A percentile compares a stretch with the other conserved stretches of the same genome.
These are phyloP conservation scores for Platysteira castanea DNA, from an alignment of 2,113 vertebrate species.

Conservation along the genomic window DNA sequence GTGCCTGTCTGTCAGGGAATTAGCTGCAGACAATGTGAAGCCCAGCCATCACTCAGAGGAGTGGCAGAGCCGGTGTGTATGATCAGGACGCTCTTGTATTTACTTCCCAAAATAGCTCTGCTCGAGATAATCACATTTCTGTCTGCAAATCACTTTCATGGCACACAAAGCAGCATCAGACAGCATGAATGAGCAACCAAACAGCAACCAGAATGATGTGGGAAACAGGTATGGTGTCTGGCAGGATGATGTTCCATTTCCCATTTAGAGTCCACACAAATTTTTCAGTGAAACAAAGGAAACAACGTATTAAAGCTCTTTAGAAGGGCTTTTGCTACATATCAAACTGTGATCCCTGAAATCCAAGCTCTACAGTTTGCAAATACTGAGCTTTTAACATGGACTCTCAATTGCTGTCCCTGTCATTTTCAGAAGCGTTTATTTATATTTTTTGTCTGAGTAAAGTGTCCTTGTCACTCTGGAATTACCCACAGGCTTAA, in stretches of 20 bases:
- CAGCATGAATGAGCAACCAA: neutral
- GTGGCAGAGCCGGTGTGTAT: neutral
- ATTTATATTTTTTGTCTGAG: neutral
- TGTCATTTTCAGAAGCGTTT: neutral
- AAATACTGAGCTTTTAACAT: neutral
- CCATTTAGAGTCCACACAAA: neutral
- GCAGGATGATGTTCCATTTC: neutral
- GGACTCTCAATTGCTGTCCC: neutral
- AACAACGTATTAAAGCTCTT: neutral
- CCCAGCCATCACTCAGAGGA: neutral
- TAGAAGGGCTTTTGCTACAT: neutral
- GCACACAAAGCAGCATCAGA: neutral
- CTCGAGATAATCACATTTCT: constrained; percentile 7
- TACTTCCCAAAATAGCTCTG: constrained; percentile 14
- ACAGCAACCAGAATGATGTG: neutral
- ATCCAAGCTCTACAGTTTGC: neutral
- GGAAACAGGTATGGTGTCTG: neutral
- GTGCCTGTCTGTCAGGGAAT: neutral
- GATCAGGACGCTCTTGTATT: neutral
- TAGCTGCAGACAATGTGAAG: constrained; percentile 9
- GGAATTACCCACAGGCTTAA: neutral
- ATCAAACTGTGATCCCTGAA: neutral
- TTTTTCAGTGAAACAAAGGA: neutral
- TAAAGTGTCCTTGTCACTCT: neutral
- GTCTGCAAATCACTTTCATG: neutral